Evolutionary conservation across 23 tunicate species (phyloP).

Genomic region (Phallusia fumigata): DNA sequence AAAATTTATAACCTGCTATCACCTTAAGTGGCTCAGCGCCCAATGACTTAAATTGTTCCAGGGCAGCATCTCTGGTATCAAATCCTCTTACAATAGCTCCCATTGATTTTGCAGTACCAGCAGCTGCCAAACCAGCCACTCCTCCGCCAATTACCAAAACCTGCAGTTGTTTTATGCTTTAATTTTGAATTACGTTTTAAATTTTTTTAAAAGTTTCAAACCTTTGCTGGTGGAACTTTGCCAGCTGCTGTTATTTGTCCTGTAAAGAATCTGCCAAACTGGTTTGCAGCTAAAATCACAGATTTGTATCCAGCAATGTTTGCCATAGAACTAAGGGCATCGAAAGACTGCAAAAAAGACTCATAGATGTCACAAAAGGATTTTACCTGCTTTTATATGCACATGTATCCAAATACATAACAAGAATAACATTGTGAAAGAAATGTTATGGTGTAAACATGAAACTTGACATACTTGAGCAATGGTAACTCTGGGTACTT

Average conservation of each 20-base stretch:
- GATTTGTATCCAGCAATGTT: constrained; percentile 95
- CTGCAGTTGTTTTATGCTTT: constrained; percentile 8
- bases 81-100: constrained; percentile 98
- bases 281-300: constrained; percentile 84
- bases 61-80: constrained; percentile 93
- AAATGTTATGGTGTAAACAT: too few relatives aligned
- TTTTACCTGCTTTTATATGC: neutral
- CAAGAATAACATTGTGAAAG: neutral
- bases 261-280: constrained; percentile 87
- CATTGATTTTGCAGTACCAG: constrained; percentile 96
- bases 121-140: constrained; percentile 96
- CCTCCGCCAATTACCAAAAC: constrained; percentile 96
- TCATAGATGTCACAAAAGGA: too few relatives aligned
- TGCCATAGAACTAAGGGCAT: constrained; percentile 90
- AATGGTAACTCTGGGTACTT: constrained; percentile 94
- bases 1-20: constrained; percentile 19
- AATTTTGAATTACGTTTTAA: neutral
- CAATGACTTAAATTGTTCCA: constrained; percentile 95
- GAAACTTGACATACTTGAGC: constrained; percentile 64
- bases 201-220: neutral
- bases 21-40: constrained; percentile 86
- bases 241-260: constrained; percentile 99
- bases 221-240: constrained; percentile 97
- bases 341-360: constrained; percentile 52
- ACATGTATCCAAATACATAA: neutral